phyloP scores from a whole-genome alignment of 2,797 vertebrate species.

The Crocidura indochinensis region DNA sequence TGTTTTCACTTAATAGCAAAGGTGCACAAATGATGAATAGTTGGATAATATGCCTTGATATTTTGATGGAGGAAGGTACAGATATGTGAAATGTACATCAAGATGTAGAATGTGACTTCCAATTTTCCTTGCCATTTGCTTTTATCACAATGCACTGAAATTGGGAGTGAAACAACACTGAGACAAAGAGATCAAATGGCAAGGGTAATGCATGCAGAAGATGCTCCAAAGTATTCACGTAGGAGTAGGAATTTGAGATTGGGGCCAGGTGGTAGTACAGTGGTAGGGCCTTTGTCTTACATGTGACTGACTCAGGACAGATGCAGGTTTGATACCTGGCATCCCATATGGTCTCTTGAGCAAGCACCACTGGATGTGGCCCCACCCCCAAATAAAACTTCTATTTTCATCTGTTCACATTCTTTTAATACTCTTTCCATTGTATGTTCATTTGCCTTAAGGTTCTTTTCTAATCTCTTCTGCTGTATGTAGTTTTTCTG shows the following conservation, averaged over 20 bases:
- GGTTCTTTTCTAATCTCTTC: too few relatives aligned
- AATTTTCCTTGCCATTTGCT: slow-evolving; percentile 56
- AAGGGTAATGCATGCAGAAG: not conserved
- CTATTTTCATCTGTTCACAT: too few relatives aligned
- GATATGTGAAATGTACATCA: slow-evolving; percentile 5
- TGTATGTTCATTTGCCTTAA: too few relatives aligned
- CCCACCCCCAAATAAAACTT: too few relatives aligned
- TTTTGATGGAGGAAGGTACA: slow-evolving; percentile 54
- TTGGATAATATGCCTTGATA: slow-evolving; percentile 36
- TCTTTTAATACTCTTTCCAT: too few relatives aligned
- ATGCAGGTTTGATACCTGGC: too few relatives aligned
- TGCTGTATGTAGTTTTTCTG: too few relatives aligned
- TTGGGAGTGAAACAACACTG: not conserved
- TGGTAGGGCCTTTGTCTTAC: too few relatives aligned
- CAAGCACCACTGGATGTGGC: too few relatives aligned
- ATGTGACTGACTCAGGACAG: too few relatives aligned
- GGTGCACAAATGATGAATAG: slow-evolving; percentile 56
- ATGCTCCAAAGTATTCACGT: slow-evolving; percentile 18
- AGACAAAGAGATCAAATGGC: slow-evolving; percentile 43
- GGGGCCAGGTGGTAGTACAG: too few relatives aligned
- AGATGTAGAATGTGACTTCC: slow-evolving; percentile 41
- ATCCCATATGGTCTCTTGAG: too few relatives aligned
- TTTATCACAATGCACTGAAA: slow-evolving; percentile 37
- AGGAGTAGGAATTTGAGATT: slow-evolving; percentile 6
- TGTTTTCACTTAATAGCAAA: slow-evolving; percentile 65